These are phyloP conservation scores for Gryllus bimaculatus DNA, from an alignment of 1,140 invertebrate species.

Conservation along the genomic window DNA sequence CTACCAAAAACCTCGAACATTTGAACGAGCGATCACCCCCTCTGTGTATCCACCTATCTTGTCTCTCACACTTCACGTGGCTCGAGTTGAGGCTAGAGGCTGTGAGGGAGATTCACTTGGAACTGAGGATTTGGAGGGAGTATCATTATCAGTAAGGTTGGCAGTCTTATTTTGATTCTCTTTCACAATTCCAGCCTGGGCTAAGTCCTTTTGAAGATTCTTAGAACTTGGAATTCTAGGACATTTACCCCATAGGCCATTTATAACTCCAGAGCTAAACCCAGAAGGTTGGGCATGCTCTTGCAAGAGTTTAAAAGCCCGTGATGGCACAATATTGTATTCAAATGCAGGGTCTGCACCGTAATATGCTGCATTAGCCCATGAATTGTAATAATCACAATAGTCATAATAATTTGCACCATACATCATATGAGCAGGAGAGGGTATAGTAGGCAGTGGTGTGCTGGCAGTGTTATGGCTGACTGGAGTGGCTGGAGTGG, in stretches of 20 bases:
- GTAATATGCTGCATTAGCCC: constrained; percentile 37
- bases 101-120: constrained; percentile 10
- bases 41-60: constrained; percentile 11
- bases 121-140: background rate
- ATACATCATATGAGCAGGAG: constrained; percentile 35
- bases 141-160: background rate
- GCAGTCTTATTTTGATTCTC: constrained; percentile 13
- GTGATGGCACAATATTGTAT: constrained; percentile 41
- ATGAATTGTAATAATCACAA: constrained; percentile 48
- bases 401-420: constrained; percentile 36
- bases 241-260: constrained; percentile 26
- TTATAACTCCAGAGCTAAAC: constrained; percentile 24
- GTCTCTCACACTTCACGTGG: constrained; percentile 17
- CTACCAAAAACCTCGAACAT: constrained; percentile 18
- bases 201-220: background rate
- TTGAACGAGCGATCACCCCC: constrained; percentile 13
- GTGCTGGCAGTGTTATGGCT: constrained; percentile 26
- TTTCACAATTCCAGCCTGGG: background rate
- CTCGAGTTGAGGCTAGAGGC: constrained; percentile 12
- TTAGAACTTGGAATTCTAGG: constrained; percentile 24
- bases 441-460: constrained; percentile 23
- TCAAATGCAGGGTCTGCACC: constrained; percentile 20
- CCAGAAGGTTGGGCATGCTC: constrained; percentile 26
- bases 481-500: constrained; percentile 5
- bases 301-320: constrained; percentile 39